Evolutionary conservation across 1,140 invertebrate genomes (phyloP).

Genomic region (Rhagoletis zephyria): DNA sequence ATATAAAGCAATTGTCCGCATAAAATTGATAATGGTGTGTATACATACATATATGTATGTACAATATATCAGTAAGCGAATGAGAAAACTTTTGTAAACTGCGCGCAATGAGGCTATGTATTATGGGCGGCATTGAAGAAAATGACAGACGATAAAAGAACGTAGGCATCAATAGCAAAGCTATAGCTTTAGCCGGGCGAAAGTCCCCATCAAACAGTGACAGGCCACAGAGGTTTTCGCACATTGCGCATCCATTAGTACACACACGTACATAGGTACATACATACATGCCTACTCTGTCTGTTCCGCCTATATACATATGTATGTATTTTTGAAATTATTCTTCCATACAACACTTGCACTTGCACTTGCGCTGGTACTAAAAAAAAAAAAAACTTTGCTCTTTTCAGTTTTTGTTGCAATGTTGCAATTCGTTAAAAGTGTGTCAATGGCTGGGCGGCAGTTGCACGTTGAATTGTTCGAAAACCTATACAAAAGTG

Average conservation of each 20-base stretch:
- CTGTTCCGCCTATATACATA: no score
- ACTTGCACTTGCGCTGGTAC: no score
- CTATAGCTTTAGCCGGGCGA: not conserved
- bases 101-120: not conserved
- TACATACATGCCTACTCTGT: no score
- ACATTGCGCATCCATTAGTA: no score
- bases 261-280: no score
- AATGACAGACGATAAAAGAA: not conserved
- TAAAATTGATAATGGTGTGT: not conserved
- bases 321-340: no score
- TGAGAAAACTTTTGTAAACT: constrained; percentile 33
- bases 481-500: constrained; percentile 20
- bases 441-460: constrained; percentile 3
- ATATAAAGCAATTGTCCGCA: not conserved
- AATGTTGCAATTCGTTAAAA: not conserved
- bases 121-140: not conserved
- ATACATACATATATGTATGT: not conserved
- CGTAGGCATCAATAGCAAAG: not conserved
- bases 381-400: not conserved
- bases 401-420: not conserved
- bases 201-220: not conserved
- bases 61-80: not conserved
- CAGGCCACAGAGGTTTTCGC: not conserved
- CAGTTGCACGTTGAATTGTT: not conserved
- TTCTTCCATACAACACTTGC: no score